These are phyloP conservation scores for Brachionus angularis DNA, from an alignment of 1,140 invertebrate species.

Conservation along the genomic window DNA sequence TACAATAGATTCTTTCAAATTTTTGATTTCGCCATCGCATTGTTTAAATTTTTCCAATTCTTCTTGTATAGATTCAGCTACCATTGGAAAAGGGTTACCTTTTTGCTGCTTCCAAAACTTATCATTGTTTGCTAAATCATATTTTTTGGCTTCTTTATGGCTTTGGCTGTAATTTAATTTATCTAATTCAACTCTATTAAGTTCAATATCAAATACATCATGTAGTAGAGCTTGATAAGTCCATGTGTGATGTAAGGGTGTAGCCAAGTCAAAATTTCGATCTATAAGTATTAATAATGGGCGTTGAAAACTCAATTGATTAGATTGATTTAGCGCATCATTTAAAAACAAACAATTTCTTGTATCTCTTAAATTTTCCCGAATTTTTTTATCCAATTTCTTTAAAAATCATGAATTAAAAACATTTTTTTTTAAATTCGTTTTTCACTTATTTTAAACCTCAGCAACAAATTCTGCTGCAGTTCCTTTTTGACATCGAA, in stretches of 20 bases:
- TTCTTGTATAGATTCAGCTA: constrained; percentile 96
- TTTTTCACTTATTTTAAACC: constrained; percentile 46
- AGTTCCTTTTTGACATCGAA: constrained; percentile 87
- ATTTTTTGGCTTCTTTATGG: constrained; percentile 60
- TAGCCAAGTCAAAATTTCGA: constrained; percentile 91
- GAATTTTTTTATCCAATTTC: constrained; percentile 91
- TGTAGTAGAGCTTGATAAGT: constrained; percentile 95
- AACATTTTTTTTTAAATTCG: neutral
- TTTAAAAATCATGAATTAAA: constrained; percentile 46
- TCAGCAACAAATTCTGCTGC: constrained; percentile 96
- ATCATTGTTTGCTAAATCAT: constrained; percentile 81
- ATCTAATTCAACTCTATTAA: constrained; percentile 79
- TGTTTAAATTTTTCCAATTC: constrained; percentile 88
- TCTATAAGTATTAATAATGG: constrained; percentile 88
- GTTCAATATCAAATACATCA: constrained; percentile 79
- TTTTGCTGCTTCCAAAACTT: constrained; percentile 88
- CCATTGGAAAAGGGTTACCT: constrained; percentile 90
- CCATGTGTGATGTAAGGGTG: constrained; percentile 97
- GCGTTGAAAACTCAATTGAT: constrained; percentile 74
- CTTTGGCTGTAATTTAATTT: constrained; percentile 60
- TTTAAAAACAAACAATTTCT: constrained; percentile 89
- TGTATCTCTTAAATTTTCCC: constrained; percentile 92
- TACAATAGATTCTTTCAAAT: constrained; percentile 82
- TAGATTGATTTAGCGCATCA: constrained; percentile 68
- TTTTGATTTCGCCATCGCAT: constrained; percentile 93